Evolutionary conservation across 2,797 vertebrate genomes (phyloP).

Genomic region (Xyrichtys novacula): DNA sequence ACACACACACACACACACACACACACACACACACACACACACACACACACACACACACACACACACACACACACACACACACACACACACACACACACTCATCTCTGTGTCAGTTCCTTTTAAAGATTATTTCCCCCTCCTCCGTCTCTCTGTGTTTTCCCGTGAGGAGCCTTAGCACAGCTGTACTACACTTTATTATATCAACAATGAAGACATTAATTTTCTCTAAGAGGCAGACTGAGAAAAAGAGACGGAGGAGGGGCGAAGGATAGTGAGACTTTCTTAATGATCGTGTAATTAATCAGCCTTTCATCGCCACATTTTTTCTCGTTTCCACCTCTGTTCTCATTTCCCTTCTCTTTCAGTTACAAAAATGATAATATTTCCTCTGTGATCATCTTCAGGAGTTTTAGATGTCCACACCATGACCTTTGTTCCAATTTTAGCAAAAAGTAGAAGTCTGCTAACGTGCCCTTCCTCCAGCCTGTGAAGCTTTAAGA

Average conservation of each 20-base stretch:
- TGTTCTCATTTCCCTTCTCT: background rate
- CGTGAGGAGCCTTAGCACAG: conserved; percentile 38
- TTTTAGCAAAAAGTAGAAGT: too few relatives aligned
- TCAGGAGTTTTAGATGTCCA: too few relatives aligned
- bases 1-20: background rate
- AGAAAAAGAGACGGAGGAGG: conserved; percentile 13
- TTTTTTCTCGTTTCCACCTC: background rate
- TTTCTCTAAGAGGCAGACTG: conserved; percentile 47
- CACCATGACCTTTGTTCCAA: too few relatives aligned
- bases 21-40: conserved; percentile 12
- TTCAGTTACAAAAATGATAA: background rate
- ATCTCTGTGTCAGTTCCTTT: conserved; percentile 56
- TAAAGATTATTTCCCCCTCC: conserved; percentile 45
- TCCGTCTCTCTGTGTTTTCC: conserved; percentile 37
- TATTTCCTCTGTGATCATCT: background rate
- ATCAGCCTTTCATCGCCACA: conserved; percentile 30
- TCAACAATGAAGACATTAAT: conserved; percentile 54
- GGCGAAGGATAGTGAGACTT: conserved; percentile 4
- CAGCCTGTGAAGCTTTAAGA: too few relatives aligned
- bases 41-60: background rate
- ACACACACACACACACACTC: conserved; percentile 23
- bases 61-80: conserved; percentile 5
- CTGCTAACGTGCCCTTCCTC: too few relatives aligned
- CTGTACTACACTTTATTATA: conserved; percentile 59
- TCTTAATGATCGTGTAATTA: conserved; percentile 31